Percentiles rank a stretch among this genome's conserved stretches.
Evolutionary conservation across 2,113 vertebrate genomes (phyloP).

Genomic region (Acrocephalus arundinaceus): DNA sequence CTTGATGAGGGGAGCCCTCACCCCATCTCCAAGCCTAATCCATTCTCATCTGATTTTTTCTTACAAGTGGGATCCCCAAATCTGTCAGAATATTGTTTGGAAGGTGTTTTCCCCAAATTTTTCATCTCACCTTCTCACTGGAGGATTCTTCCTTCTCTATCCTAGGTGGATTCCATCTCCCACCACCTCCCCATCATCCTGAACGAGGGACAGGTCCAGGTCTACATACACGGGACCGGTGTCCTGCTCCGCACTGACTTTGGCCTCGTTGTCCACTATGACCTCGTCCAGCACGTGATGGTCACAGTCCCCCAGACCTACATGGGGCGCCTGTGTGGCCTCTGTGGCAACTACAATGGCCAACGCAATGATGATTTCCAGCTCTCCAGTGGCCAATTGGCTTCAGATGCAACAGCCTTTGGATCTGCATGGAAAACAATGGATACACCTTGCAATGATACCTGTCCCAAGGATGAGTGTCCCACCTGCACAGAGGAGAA

Average conservation of each 20-base stretch:
- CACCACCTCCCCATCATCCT: slow-evolving; percentile 50
- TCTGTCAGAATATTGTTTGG: background rate
- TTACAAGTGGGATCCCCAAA: background rate
- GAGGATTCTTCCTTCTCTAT: background rate
- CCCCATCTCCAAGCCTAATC: background rate
- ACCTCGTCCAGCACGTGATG: slow-evolving; percentile 47
- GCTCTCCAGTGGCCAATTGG: slow-evolving; percentile 14
- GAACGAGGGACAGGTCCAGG: background rate
- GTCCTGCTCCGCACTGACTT: slow-evolving; percentile 50
- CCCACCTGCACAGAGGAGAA: slow-evolving; percentile 47
- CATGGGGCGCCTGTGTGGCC: slow-evolving; percentile 59
- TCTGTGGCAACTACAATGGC: slow-evolving; percentile 74
- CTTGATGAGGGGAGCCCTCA: background rate
- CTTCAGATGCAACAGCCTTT: background rate
- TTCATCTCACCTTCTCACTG: background rate
- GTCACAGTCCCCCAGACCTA: slow-evolving; percentile 59
- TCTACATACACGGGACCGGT: slow-evolving; percentile 23
- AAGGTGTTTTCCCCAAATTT: background rate
- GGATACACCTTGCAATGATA: background rate
- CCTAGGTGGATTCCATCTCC: slow-evolving; percentile 63
- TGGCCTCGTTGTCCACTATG: slow-evolving; percentile 57
- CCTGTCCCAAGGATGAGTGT: background rate
- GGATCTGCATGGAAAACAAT: slow-evolving; percentile 61
- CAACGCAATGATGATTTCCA: slow-evolving; percentile 43
- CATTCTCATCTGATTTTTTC: fast-evolving